Conservation (phyloP, 2,888 invertebrate genomes). For the Cryptophagus acutangulus region DNA sequence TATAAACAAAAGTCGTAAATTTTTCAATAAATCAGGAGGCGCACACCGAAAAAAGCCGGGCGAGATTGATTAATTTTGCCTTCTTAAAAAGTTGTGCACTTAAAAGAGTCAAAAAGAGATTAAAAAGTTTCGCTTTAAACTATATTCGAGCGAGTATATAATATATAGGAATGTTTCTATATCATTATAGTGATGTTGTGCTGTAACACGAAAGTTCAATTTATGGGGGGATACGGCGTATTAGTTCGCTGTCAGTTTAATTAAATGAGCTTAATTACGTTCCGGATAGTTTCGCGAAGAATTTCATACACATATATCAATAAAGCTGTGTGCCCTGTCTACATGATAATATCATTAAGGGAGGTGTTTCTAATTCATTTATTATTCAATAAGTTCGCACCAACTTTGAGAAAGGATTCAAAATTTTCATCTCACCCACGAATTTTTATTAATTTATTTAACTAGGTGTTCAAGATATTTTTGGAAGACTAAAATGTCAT, state of each 20-base stretch:
- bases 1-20: slow-evolving; percentile 27
- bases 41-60: too few species aligned
- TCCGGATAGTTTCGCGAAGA: slow-evolving; percentile 46
- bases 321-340: slow-evolving; percentile 26
- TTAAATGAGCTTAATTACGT: slow-evolving; percentile 48
- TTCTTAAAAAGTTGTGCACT: slow-evolving; percentile 36
- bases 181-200: slow-evolving; percentile 36
- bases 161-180: slow-evolving; percentile 37
- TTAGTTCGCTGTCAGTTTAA: slow-evolving; percentile 47
- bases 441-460: too few species aligned
- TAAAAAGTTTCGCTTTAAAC: slow-evolving; percentile 37
- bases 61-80: slow-evolving; percentile 35
- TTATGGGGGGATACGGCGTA: slow-evolving; percentile 43
- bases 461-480: too few species aligned
- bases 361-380: slow-evolving; percentile 18
- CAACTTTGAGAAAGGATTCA: neutral
- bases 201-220: slow-evolving; percentile 47
- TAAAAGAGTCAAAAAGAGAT: slow-evolving; percentile 36
- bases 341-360: slow-evolving; percentile 32
- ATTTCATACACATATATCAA: slow-evolving; percentile 43
- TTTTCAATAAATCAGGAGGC: slow-evolving; percentile 30
- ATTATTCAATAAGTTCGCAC: neutral
- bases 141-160: too few species aligned
- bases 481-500: too few species aligned
- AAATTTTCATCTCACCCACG: too few species aligned